Base-by-base conservation (phyloP, 1,140 invertebrate genomes). In the Drosophila kepulauana region DNA sequence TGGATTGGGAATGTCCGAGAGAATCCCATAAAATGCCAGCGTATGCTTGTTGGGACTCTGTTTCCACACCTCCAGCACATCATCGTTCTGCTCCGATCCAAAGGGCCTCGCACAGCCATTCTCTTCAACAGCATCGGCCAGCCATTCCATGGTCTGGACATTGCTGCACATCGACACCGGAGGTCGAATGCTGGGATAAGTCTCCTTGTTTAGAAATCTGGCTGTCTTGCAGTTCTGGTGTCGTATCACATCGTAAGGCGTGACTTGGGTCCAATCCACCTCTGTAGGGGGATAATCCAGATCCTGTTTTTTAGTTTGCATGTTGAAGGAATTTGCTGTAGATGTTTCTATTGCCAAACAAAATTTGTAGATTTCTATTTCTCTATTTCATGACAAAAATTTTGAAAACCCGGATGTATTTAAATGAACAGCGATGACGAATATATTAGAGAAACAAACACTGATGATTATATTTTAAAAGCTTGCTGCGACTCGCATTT, bases 141-240 rank as follows among this genome's bases (percentile, higher is more conserved):
- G 15, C 76, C 67, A 76, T 0, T 13, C 8, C 3, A 45, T 35
- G 0, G 72, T 68, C 15, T 71, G 54, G 0, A 28, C 20, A 38
- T 69, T 41, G 11, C 35, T 46, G 28, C 82, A 86, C 2, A 7
- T 52, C n/a, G 84, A 88, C 7, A 77, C 25, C 1, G 71, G 79
- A 1, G 82, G 79, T 0, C 62, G 57, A 1, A 86, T 74, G 7
- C 11, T 75, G 5, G 77, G 74, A 48, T 89, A 89, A 2, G 41
- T 41, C 11, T 88, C 84, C 1, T 8, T 7, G 0, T 11, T 25
- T 1, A 45, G 11, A 25, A 78, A 69, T 0, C 45, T 45, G 1
- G 30, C 28, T 0, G 59, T 13, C 20, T 90, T 80, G 56, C 77
- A 88, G 33, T 88, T 82, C 2, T 64, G 7, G 1, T 48, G 54